A percentile compares a stretch with the other conserved stretches of the same genome.
phyloP scores from a whole-genome alignment of 2,797 vertebrate genomes.

The Halcyon smyrnensis region DNA sequence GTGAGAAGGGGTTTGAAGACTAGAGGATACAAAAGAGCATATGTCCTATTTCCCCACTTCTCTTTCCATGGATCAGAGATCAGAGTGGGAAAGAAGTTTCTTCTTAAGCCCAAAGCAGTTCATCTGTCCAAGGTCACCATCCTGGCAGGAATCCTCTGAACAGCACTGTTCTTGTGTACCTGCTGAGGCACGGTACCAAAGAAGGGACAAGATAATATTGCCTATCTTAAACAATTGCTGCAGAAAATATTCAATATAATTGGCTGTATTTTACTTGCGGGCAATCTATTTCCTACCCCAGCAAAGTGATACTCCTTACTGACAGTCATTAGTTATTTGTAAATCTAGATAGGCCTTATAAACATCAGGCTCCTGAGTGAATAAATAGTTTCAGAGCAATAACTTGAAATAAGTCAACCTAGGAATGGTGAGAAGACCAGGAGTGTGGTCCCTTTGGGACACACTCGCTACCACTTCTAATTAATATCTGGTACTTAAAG shows the following conservation, averaged over 20 bases:
- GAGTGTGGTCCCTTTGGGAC: constrained; percentile 23
- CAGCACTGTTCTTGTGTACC: background rate
- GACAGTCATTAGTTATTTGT: constrained; percentile 40
- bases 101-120: background rate
- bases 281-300: constrained; percentile 40
- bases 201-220: background rate
- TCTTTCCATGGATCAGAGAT: background rate
- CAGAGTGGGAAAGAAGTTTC: background rate
- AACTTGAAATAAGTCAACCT: constrained; percentile 44
- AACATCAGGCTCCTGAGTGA: background rate
- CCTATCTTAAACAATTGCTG: background rate
- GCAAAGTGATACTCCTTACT: background rate
- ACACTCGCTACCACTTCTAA: constrained; percentile 16
- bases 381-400: constrained; percentile 42
- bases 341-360: constrained; percentile 21
- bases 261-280: background rate
- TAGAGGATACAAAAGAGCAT: background rate
- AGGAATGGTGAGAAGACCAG: constrained; percentile 12
- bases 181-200: background rate
- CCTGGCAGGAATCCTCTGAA: background rate
- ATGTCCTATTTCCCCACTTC: background rate
- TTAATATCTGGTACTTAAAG: constrained; percentile 62
- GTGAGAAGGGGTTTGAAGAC: background rate
- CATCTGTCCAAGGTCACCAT: background rate
- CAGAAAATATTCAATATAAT: background rate